Percentiles rank a stretch among this genome's conserved stretches.
phyloP scores from a whole-genome alignment of 92 coral and sea anemone genomes.

The Epizoanthus fatuus region DNA sequence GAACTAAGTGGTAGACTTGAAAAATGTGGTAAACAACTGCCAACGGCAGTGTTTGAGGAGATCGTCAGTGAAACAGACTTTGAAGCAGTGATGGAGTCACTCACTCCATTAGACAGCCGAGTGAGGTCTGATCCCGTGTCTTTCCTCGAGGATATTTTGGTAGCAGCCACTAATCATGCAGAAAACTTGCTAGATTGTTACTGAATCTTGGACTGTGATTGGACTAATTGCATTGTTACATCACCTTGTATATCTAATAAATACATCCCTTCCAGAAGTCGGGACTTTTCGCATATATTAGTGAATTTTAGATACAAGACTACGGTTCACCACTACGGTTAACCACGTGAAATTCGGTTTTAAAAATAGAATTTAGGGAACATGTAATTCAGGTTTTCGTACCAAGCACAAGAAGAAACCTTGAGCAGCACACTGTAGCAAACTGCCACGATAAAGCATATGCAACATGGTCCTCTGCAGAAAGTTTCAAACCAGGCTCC shows the following conservation, averaged over 20 bases:
- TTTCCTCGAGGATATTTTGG: slow-evolving; percentile 84
- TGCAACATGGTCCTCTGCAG: too few species aligned
- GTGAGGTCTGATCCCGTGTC: slow-evolving; percentile 83
- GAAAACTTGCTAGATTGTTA: slow-evolving; percentile 95
- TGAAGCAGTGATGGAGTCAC: slow-evolving; percentile 43
- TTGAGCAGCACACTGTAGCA: too few species aligned
- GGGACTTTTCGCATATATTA: too few species aligned
- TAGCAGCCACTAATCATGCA: slow-evolving; percentile 72
- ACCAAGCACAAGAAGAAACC: too few species aligned
- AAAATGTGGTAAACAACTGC: not conserved
- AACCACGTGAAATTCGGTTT: too few species aligned
- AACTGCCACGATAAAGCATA: too few species aligned
- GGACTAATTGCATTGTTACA: not conserved
- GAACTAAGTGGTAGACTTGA: not conserved
- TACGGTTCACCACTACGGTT: too few species aligned
- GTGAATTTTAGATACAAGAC: too few species aligned
- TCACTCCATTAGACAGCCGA: slow-evolving; percentile 61
- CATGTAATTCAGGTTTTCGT: too few species aligned
- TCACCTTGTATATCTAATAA: not conserved
- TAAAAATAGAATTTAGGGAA: too few species aligned
- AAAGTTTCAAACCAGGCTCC: too few species aligned
- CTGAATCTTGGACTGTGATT: slow-evolving; percentile 38
- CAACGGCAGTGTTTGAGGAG: slow-evolving; percentile 40
- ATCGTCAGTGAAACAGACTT: slow-evolving; percentile 67
- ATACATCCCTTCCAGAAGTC: too few species aligned